phyloP scores from a whole-genome alignment of 2,888 invertebrate species.

The Coronaproctus castanopsis region DNA sequence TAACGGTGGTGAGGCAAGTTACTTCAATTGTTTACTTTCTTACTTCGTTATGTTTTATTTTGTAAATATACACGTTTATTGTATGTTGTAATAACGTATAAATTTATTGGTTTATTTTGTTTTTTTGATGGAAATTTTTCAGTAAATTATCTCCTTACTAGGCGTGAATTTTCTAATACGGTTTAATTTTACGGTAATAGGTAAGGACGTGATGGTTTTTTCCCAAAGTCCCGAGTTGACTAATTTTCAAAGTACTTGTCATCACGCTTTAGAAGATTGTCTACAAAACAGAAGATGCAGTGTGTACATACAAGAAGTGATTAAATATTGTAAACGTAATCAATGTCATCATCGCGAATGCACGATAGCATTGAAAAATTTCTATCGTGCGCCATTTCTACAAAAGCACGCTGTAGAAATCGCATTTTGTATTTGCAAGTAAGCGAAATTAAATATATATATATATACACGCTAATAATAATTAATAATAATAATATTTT shows the following conservation, averaged over 20 bases:
- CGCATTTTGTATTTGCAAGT: conserved; percentile 86
- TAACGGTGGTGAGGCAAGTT: too few relatives aligned
- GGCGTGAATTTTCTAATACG: too few relatives aligned
- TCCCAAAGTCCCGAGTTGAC: conserved; percentile 39
- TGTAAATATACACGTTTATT: too few relatives aligned
- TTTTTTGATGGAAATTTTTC: too few relatives aligned
- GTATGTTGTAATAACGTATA: too few relatives aligned
- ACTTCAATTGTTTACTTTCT: too few relatives aligned
- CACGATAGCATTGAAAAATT: conserved; percentile 66
- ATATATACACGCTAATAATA: too few relatives aligned
- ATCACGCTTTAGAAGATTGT: conserved; percentile 59
- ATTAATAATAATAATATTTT: too few relatives aligned
- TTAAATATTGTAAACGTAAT: conserved; percentile 54
- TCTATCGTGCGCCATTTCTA: conserved; percentile 49
- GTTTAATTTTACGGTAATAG: too few relatives aligned
- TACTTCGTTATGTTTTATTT: too few relatives aligned
- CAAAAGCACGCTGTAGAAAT: conserved; percentile 71
- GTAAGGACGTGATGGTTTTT: conserved; percentile 20
- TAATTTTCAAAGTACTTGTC: conserved; percentile 64
- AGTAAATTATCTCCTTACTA: too few relatives aligned
- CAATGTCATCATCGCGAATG: conserved; percentile 68
- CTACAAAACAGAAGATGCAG: conserved; percentile 64
- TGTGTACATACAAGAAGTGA: conserved; percentile 57
- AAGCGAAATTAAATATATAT: conserved; percentile 29
- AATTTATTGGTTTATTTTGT: too few relatives aligned